Percentiles rank a stretch among this genome's conserved stretches.
These are phyloP conservation scores for Metopolophium dirhodum DNA, from an alignment of 1,140 invertebrate species.

Conservation along the genomic window DNA sequence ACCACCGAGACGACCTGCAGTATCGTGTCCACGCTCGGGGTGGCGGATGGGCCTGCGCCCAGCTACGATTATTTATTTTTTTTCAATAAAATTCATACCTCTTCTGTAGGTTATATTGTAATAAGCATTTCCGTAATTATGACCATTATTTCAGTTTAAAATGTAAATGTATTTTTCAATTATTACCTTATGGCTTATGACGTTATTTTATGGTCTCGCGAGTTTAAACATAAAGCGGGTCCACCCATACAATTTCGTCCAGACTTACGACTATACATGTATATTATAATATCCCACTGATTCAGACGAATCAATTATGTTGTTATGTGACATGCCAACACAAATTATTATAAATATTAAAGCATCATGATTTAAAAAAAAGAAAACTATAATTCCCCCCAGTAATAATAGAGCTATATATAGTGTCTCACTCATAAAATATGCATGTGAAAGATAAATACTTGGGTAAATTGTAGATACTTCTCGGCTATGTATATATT, in stretches of 20 bases:
- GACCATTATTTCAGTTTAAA: background rate
- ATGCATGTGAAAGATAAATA: background rate
- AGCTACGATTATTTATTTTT: background rate
- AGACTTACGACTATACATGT: background rate
- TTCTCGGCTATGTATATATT: background rate
- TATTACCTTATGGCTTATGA: background rate
- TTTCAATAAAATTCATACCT: background rate
- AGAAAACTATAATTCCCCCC: background rate
- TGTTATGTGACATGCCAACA: too few species aligned
- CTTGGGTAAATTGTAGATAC: background rate
- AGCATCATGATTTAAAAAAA: background rate
- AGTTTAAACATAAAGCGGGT: background rate
- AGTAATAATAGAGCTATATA: background rate
- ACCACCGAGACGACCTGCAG: background rate
- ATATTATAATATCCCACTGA: background rate
- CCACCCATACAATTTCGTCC: background rate
- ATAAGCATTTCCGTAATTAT: background rate
- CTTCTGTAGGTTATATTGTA: background rate
- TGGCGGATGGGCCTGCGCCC: background rate
- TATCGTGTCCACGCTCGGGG: background rate
- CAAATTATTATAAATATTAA: conserved; percentile 2
- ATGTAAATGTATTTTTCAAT: background rate
- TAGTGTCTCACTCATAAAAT: background rate
- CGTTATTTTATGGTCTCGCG: background rate
- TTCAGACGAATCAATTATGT: background rate